Percentiles rank a stretch among this genome's conserved stretches.
phyloP scores from a whole-genome alignment of 2,797 vertebrate species.

The Squalus acanthias region DNA sequence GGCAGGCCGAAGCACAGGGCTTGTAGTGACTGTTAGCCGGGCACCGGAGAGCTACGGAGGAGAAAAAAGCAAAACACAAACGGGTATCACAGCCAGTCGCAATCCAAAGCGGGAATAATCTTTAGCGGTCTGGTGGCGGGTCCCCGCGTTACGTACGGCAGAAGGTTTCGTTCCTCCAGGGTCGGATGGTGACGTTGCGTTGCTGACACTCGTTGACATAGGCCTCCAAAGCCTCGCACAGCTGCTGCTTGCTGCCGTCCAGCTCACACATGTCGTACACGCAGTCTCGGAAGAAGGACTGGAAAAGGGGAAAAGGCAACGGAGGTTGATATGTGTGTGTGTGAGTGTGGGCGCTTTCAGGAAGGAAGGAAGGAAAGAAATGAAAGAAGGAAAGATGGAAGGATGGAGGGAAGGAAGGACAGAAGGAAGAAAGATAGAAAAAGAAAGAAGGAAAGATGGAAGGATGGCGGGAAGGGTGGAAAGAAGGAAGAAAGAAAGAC shows the following conservation, averaged over 20 bases:
- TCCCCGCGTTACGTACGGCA: slow-evolving; percentile 50
- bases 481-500: too few relatives aligned
- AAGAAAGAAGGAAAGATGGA: too few relatives aligned
- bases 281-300: slow-evolving; percentile 63
- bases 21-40: slow-evolving; percentile 62
- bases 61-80: not conserved
- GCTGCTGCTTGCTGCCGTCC: slow-evolving; percentile 53
- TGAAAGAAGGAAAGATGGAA: too few relatives aligned
- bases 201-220: slow-evolving; percentile 66
- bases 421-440: too few relatives aligned
- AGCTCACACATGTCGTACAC: slow-evolving; percentile 65
- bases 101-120: not conserved
- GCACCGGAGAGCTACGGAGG: slow-evolving; percentile 53
- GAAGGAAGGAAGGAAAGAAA: too few relatives aligned
- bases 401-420: too few relatives aligned
- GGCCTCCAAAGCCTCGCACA: slow-evolving; percentile 66
- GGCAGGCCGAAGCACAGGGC: slow-evolving; percentile 59
- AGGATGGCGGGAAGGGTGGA: too few relatives aligned
- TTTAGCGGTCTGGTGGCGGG: not conserved
- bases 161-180: slow-evolving; percentile 64
- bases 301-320: not conserved
- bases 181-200: slow-evolving; percentile 54
- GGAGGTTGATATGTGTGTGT: not conserved
- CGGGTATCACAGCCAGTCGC: not conserved
- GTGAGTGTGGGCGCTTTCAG: too few relatives aligned